A percentile compares a stretch with the other conserved stretches of the same genome.
These are phyloP conservation scores for Heliornis fulica DNA, from an alignment of 2,113 vertebrate genomes.

Conservation along the genomic window DNA sequence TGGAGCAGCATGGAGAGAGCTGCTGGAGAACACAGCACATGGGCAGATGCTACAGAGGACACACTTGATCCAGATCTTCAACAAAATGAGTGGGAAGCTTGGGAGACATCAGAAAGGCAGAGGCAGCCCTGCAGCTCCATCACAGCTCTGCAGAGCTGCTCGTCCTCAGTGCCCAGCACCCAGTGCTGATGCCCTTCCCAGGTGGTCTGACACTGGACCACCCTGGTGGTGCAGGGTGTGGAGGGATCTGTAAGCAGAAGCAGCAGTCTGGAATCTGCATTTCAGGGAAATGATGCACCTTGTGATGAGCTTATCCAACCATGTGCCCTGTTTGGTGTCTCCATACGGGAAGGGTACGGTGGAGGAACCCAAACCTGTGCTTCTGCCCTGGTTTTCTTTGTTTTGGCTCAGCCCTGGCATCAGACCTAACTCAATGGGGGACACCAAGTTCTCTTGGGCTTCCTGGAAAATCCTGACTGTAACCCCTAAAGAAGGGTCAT, in stretches of 20 bases:
- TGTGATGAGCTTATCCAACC: not conserved
- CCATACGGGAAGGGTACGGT: rapidly evolving
- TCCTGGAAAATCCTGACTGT: not conserved
- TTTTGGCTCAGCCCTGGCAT: not conserved
- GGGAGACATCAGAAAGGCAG: not conserved
- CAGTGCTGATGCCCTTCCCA: not conserved
- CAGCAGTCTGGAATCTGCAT: not conserved
- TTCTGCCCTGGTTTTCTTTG: not conserved
- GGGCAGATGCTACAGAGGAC: not conserved
- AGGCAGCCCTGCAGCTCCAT: not conserved
- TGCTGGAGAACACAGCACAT: not conserved
- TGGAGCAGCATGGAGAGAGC: not conserved
- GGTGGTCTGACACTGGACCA: too few species aligned
- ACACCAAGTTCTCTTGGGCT: not conserved
- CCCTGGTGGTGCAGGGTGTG: not conserved
- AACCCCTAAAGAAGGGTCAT: not conserved
- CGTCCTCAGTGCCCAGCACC: not conserved
- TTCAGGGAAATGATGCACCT: not conserved
- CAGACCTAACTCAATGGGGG: not conserved
- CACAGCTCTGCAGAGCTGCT: not conserved
- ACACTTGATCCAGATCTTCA: not conserved
- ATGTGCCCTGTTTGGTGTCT: not conserved
- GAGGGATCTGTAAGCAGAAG: not conserved
- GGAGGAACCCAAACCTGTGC: not conserved
- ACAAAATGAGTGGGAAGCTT: not conserved